A percentile compares a stretch with the other conserved stretches of the same genome.
phyloP scores from a whole-genome alignment of 2,888 invertebrate genomes.

The Boloria euphrosyne region DNA sequence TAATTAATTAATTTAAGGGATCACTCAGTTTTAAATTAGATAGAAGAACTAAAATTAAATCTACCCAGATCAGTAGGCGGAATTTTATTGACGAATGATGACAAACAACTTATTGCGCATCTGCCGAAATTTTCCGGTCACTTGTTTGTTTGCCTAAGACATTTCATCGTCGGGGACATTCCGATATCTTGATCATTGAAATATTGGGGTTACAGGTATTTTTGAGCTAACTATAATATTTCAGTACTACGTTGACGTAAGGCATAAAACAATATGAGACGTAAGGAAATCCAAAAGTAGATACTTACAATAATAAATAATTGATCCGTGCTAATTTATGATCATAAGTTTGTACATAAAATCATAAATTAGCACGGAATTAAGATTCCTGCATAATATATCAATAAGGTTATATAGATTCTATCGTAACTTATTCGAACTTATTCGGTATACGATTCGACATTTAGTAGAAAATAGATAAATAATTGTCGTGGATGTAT shows the following conservation, averaged over 20 bases:
- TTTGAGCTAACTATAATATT: conserved; percentile 14
- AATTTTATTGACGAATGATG: conserved; percentile 8
- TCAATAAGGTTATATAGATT: too few relatives aligned
- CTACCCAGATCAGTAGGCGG: conserved; percentile 14
- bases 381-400: too few relatives aligned
- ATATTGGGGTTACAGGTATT: conserved; percentile 21
- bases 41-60: conserved; percentile 4
- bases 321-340: too few relatives aligned
- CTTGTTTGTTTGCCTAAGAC: conserved; percentile 54
- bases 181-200: conserved; percentile 19
- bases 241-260: neutral
- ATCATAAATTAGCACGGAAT: too few relatives aligned
- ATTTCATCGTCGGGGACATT: conserved; percentile 39
- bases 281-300: too few relatives aligned
- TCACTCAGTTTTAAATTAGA: conserved; percentile 12
- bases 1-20: too few relatives aligned
- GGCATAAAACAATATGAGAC: neutral
- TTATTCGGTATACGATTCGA: too few relatives aligned
- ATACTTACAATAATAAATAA: too few relatives aligned
- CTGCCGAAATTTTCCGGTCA: conserved; percentile 49
- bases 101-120: conserved; percentile 34
- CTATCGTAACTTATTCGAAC: too few relatives aligned
- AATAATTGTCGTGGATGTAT: too few relatives aligned
- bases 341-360: too few relatives aligned
- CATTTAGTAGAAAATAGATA: too few relatives aligned